Evolutionary conservation across 1,140 invertebrate genomes (phyloP).

Genomic region (Solen grandis): DNA sequence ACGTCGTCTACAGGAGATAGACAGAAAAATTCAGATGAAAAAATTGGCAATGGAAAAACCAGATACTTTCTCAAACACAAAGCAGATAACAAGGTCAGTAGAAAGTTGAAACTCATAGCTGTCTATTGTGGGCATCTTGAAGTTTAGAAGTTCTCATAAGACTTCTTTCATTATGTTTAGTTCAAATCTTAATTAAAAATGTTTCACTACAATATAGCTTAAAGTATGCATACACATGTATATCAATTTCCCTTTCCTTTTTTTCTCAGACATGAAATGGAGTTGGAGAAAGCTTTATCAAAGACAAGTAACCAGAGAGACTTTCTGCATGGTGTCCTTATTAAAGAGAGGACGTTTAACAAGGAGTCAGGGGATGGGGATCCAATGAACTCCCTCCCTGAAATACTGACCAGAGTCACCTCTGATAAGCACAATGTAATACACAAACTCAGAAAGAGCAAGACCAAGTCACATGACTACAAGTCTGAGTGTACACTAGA

Average conservation of each 20-base stretch:
- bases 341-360: conserved; percentile 26
- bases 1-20: conserved; percentile 63
- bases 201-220: too few relatives aligned
- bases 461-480: background rate
- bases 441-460: conserved; percentile 6
- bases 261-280: conserved; percentile 68
- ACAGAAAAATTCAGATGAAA: conserved; percentile 68
- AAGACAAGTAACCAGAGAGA: conserved; percentile 54
- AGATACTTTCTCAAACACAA: conserved; percentile 64
- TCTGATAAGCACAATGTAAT: background rate
- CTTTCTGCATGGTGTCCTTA: conserved; percentile 53
- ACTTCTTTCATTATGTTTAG: too few relatives aligned
- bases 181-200: too few relatives aligned
- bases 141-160: too few relatives aligned
- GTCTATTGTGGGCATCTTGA: too few relatives aligned
- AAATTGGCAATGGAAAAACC: conserved; percentile 48
- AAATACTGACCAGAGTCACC: conserved; percentile 60
- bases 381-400: conserved; percentile 66
- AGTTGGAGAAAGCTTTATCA: conserved; percentile 68
- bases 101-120: too few relatives aligned
- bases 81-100: conserved; percentile 57
- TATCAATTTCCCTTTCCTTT: background rate
- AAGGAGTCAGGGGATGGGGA: conserved; percentile 56
- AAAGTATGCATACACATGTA: background rate
- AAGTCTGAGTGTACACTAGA: conserved; percentile 44